Percentiles rank a stretch among this genome's conserved stretches.
phyloP scores from a whole-genome alignment of 2,888 invertebrate species.

The Conistra vaccinii region DNA sequence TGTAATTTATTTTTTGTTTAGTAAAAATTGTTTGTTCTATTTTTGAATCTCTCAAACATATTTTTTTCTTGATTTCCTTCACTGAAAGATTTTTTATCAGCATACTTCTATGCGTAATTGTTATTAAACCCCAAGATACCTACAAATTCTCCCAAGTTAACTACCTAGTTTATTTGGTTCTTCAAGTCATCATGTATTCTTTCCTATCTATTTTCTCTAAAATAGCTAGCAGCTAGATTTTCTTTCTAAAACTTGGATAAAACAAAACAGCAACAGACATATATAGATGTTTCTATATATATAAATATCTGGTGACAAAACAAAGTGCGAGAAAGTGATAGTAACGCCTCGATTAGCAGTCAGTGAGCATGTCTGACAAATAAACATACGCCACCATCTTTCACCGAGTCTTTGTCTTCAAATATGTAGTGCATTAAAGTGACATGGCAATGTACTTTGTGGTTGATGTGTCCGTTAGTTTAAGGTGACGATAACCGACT shows the following conservation, averaged over 20 bases:
- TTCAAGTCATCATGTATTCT: not conserved
- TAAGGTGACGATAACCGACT: too few relatives aligned
- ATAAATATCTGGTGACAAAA: slow-evolving; percentile 39
- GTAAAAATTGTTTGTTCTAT: not conserved
- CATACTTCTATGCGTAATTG: not conserved
- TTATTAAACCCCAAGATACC: not conserved
- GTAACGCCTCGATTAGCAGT: slow-evolving; percentile 61
- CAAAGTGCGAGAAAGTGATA: slow-evolving; percentile 49
- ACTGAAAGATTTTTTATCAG: not conserved
- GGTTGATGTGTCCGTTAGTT: slow-evolving; percentile 4
- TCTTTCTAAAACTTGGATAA: not conserved
- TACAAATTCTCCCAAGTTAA: not conserved
- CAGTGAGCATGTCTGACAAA: slow-evolving; percentile 65
- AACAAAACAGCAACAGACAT: not conserved
- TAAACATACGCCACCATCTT: slow-evolving; percentile 50
- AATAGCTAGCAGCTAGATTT: not conserved
- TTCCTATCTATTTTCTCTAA: not conserved
- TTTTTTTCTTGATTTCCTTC: not conserved
- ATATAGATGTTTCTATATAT: slow-evolving; percentile 22
- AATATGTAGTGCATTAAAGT: slow-evolving; percentile 50
- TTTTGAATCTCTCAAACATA: not conserved
- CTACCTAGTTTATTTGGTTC: not conserved
- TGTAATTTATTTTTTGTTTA: not conserved
- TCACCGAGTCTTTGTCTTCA: slow-evolving; percentile 52
- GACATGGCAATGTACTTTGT: not conserved